Percentiles rank a stretch among this genome's conserved stretches.
These are phyloP conservation scores for Nephrocerus scutellatus DNA, from an alignment of 2,888 invertebrate species.

Conservation along the genomic window DNA sequence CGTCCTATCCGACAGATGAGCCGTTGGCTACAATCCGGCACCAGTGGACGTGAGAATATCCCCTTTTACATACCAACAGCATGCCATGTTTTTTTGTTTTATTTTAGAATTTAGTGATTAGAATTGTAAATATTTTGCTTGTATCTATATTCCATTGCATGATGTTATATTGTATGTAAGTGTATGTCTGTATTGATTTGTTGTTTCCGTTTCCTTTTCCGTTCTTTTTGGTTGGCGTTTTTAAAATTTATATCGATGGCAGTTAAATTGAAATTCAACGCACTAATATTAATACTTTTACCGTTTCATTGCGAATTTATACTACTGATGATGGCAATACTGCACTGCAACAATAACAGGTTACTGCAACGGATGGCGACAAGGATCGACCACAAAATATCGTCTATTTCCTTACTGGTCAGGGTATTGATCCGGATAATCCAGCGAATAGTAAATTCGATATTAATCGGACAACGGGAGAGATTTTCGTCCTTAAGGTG, in stretches of 20 bases:
- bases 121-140: too few species aligned
- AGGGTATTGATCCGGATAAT: conserved; percentile 92
- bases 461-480: conserved; percentile 90
- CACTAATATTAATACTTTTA: conserved; percentile 11
- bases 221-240: conserved; percentile 3
- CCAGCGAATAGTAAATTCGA: conserved; percentile 94
- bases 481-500: conserved; percentile 92
- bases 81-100: too few species aligned
- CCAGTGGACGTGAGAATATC: too few species aligned
- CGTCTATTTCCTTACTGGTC: conserved; percentile 91
- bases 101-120: too few species aligned
- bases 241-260: background rate
- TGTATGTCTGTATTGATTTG: conserved; percentile 2
- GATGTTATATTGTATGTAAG: background rate
- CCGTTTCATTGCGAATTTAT: conserved; percentile 6
- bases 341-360: conserved; percentile 53
- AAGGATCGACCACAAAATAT: conserved; percentile 91
- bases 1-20: too few species aligned
- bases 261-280: background rate
- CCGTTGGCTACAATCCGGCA: too few species aligned
- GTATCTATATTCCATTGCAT: background rate
- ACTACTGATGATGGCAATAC: background rate
- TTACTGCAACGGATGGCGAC: conserved; percentile 92
- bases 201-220: conserved; percentile 1
- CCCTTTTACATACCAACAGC: too few species aligned